Conservation (phyloP, 1,140 invertebrate species). For the Ridgeia piscesae region DNA sequence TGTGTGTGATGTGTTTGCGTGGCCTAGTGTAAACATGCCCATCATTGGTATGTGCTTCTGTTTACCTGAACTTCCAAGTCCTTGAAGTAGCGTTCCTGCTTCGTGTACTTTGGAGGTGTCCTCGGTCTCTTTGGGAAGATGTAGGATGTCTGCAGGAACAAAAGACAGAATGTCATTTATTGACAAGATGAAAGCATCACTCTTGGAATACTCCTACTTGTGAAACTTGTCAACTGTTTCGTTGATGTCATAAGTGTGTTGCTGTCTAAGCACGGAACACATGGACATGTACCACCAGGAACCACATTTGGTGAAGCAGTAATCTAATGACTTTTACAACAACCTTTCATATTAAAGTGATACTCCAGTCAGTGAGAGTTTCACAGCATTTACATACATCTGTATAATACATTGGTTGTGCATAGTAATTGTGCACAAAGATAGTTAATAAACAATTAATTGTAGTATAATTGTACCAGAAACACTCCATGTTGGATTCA, state of each 20-base stretch:
- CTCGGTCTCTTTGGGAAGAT: conserved; percentile 54
- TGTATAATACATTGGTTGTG: too few relatives aligned
- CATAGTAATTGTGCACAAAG: too few relatives aligned
- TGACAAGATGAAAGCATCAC: not conserved
- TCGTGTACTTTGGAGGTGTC: conserved; percentile 51
- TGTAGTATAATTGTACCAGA: too few relatives aligned
- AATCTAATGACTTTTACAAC: not conserved
- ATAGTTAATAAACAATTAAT: too few relatives aligned
- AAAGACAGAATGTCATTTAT: not conserved
- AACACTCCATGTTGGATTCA: too few relatives aligned
- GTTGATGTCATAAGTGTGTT: too few relatives aligned
- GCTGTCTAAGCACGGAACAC: too few relatives aligned
- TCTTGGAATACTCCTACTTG: not conserved
- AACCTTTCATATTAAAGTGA: not conserved
- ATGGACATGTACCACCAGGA: not conserved
- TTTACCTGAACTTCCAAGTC: conserved; percentile 50
- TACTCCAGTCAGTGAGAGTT: too few relatives aligned
- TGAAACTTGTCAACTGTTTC: not conserved
- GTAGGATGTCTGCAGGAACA: conserved; percentile 50
- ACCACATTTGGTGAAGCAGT: not conserved
- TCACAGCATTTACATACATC: too few relatives aligned
- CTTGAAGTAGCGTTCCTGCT: conserved; percentile 48
- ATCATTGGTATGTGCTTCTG: too few relatives aligned
- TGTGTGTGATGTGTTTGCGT: too few relatives aligned
- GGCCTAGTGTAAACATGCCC: too few relatives aligned